phyloP scores from a whole-genome alignment of 1,140 invertebrate species.

The Elymnias hypermnestra region DNA sequence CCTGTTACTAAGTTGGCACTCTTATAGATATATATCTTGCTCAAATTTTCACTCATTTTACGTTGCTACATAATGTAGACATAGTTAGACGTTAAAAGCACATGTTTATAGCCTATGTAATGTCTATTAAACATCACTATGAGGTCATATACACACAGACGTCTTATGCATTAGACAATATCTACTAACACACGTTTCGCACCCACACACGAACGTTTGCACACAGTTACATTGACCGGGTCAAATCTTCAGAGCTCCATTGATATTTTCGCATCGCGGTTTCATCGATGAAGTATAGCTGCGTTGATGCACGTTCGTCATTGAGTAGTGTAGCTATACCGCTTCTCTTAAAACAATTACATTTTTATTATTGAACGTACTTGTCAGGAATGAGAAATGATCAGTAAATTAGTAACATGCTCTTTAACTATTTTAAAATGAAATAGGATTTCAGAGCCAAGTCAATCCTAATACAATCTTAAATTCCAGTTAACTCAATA shows the following conservation, averaged over 20 bases:
- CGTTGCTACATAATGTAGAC: too few relatives aligned
- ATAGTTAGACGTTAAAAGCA: too few relatives aligned
- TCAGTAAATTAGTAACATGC: too few relatives aligned
- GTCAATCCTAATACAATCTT: too few relatives aligned
- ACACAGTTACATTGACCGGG: slow-evolving; percentile 53
- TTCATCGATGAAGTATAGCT: slow-evolving; percentile 50
- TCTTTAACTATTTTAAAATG: too few relatives aligned
- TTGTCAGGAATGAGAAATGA: too few relatives aligned
- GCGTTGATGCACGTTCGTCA: neutral
- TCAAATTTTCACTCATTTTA: too few relatives aligned
- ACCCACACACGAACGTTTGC: slow-evolving; percentile 20
- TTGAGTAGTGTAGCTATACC: neutral
- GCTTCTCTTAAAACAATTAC: neutral
- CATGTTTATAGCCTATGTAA: neutral
- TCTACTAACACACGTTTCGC: slow-evolving; percentile 1
- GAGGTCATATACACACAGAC: slow-evolving; percentile 8
- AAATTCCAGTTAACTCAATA: too few relatives aligned
- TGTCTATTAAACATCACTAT: neutral
- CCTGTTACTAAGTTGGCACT: too few relatives aligned
- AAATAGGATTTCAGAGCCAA: too few relatives aligned
- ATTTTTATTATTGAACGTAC: too few relatives aligned
- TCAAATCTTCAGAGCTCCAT: slow-evolving; percentile 58
- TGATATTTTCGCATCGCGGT: slow-evolving; percentile 61
- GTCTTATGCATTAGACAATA: slow-evolving; percentile 12
- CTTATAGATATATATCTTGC: too few relatives aligned